Percentiles rank a stretch among this genome's conserved stretches.
Evolutionary conservation across 1,140 invertebrate species (phyloP).

Genomic region (Neodiprion fabricii): DNA sequence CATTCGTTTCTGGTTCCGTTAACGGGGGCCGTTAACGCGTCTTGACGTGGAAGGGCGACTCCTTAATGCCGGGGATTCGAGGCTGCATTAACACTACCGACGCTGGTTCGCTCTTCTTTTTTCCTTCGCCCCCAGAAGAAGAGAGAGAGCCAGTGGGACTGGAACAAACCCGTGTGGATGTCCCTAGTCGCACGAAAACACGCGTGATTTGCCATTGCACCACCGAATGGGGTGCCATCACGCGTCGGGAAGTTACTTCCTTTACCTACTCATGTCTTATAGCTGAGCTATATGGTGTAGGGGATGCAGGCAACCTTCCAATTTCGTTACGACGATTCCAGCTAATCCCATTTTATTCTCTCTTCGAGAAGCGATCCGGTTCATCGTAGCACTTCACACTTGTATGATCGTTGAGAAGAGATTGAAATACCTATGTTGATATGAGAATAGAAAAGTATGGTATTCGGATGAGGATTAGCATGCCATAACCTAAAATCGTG

Average conservation of each 20-base stretch:
- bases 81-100: constrained; percentile 25
- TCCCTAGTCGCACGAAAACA: background rate
- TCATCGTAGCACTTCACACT: no score
- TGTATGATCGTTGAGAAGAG: no score
- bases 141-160: background rate
- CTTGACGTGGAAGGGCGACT: constrained; percentile 10
- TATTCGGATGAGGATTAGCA: no score
- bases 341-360: no score
- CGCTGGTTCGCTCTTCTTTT: background rate
- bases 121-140: constrained; percentile 18
- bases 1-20: constrained; percentile 36
- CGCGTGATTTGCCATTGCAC: background rate
- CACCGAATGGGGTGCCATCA: background rate
- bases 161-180: background rate
- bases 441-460: no score
- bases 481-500: no score
- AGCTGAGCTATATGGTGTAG: background rate
- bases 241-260: background rate
- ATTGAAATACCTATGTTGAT: no score
- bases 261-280: background rate
- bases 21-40: constrained; percentile 33
- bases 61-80: background rate
- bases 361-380: no score
- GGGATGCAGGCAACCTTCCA: background rate
- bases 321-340: no score